These are phyloP conservation scores for Mya arenaria DNA, from an alignment of 1,140 invertebrate species.

Conservation along the genomic window DNA sequence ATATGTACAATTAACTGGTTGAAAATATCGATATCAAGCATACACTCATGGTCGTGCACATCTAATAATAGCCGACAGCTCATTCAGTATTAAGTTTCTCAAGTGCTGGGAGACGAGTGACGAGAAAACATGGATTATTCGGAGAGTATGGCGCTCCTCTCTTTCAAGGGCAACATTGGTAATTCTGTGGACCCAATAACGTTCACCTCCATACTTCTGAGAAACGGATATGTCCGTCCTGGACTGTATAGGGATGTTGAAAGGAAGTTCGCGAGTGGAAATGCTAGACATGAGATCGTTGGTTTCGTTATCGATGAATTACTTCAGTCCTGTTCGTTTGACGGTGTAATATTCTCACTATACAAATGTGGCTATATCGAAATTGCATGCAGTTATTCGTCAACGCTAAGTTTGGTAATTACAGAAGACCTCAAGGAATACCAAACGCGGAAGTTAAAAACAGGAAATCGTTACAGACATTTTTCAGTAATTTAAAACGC, in stretches of 20 bases:
- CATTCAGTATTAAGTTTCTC: too few species aligned
- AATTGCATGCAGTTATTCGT: neutral
- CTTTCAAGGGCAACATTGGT: neutral
- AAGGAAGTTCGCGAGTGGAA: neutral
- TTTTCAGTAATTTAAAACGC: slow-evolving; percentile 56
- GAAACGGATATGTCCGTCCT: neutral
- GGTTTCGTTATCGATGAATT: neutral
- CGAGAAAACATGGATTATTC: too few species aligned
- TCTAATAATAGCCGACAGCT: too few species aligned
- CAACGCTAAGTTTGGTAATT: neutral
- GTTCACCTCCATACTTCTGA: neutral
- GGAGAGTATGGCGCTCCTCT: neutral
- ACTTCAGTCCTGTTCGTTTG: neutral
- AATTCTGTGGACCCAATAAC: neutral
- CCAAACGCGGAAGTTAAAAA: slow-evolving; percentile 23
- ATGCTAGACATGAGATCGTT: neutral
- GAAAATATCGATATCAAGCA: too few species aligned
- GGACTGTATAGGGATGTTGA: neutral
- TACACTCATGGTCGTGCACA: too few species aligned
- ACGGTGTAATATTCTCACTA: neutral
- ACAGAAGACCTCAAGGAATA: neutral
- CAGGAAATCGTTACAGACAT: slow-evolving; percentile 34
- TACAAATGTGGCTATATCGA: slow-evolving; percentile 15
- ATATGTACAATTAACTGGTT: too few species aligned
- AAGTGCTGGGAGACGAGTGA: too few species aligned